Evolutionary conservation across 2,797 vertebrate species (phyloP).

Genomic region (Zenarchopterus dispar): DNA sequence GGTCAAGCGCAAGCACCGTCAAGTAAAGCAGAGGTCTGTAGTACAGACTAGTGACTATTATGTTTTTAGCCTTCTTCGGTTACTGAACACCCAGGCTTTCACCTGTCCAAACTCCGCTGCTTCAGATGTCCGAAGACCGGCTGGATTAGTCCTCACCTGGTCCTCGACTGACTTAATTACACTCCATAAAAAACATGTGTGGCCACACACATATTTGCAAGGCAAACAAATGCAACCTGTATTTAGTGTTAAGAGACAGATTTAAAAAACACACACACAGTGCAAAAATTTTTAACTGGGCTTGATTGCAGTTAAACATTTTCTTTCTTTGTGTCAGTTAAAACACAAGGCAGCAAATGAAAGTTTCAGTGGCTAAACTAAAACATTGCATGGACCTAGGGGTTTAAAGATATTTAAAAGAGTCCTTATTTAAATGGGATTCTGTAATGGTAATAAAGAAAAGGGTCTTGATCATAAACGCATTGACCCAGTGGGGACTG

Average conservation of each 20-base stretch:
- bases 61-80: conserved; percentile 69
- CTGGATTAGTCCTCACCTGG: conserved; percentile 68
- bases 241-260: background rate
- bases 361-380: conserved; percentile 26
- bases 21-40: conserved; percentile 63
- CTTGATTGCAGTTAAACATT: too few relatives aligned
- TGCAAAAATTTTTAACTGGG: too few relatives aligned
- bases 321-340: too few relatives aligned
- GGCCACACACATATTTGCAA: conserved; percentile 24
- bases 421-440: conserved; percentile 58
- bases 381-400: conserved; percentile 47
- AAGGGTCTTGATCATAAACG: conserved; percentile 59
- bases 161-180: conserved; percentile 73
- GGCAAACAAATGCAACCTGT: background rate
- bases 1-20: conserved; percentile 69
- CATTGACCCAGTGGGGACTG: conserved; percentile 44
- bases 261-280: background rate
- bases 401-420: conserved; percentile 46
- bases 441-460: conserved; percentile 66
- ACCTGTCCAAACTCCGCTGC: conserved; percentile 64
- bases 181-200: conserved; percentile 61
- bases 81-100: conserved; percentile 64
- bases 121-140: conserved; percentile 53
- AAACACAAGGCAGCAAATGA: conserved; percentile 25
- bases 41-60: conserved; percentile 39